Conservation (phyloP, 2,797 vertebrate species). For the Jordanella pulchra region DNA sequence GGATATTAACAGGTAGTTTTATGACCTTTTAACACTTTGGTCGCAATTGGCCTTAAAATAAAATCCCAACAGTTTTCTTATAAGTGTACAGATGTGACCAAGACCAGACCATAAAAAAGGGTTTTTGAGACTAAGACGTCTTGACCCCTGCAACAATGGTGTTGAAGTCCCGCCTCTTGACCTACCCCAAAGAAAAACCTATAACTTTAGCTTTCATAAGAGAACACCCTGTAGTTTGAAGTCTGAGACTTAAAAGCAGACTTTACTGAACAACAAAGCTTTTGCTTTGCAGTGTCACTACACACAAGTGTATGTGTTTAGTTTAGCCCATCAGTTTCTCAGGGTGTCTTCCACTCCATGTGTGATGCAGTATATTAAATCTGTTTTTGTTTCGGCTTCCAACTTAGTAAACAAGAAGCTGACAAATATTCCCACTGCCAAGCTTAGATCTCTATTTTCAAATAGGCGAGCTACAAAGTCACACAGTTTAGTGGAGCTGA, state of each 20-base stretch:
- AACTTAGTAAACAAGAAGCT: background rate
- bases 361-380: background rate
- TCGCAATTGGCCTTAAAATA: no score
- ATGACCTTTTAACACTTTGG: no score
- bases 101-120: no score
- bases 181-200: no score
- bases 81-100: no score
- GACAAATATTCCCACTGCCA: background rate
- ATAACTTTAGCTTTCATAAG: no score
- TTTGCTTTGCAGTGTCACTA: slow-evolving; percentile 12
- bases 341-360: background rate
- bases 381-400: background rate
- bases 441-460: background rate
- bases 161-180: no score
- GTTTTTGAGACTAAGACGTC: no score
- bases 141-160: no score
- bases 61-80: no score
- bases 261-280: slow-evolving; percentile 7
- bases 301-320: background rate
- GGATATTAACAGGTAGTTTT: no score
- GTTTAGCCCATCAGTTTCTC: slow-evolving; percentile 1
- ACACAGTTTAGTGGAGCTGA: background rate
- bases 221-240: background rate
- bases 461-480: background rate
- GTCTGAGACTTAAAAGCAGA: slow-evolving; percentile 18